Percentiles rank a stretch among this genome's conserved stretches.
phyloP scores from a whole-genome alignment of 2,113 vertebrate genomes.

The Pimephales promelas region DNA sequence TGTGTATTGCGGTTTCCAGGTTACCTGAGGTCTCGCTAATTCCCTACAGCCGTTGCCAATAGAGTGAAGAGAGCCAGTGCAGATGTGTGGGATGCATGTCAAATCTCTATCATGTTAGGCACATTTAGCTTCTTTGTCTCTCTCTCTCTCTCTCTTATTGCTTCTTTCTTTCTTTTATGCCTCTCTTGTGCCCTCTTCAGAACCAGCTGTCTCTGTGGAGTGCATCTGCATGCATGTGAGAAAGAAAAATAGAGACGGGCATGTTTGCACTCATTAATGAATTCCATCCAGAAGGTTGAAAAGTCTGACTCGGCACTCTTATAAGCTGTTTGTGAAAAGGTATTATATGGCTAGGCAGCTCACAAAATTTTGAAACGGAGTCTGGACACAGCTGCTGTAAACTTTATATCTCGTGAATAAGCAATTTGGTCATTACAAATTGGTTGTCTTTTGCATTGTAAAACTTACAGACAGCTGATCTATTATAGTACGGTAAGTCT shows the following conservation, averaged over 20 bases:
- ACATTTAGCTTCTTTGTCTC: not conserved
- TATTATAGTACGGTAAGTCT: conserved; percentile 21
- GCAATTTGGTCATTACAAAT: not conserved
- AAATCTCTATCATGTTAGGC: conserved; percentile 1
- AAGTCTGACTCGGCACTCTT: not conserved
- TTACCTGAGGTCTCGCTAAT: not conserved
- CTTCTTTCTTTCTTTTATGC: not conserved
- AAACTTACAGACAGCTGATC: not conserved
- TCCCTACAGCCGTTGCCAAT: conserved; percentile 22
- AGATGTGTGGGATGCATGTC: conserved; percentile 21
- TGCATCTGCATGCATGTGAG: not conserved
- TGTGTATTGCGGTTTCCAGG: conserved; percentile 8
- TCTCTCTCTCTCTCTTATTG: not conserved
- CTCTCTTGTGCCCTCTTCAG: not conserved
- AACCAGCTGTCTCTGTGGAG: not conserved
- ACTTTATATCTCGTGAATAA: not conserved
- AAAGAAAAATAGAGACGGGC: not conserved
- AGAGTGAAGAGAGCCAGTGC: conserved; percentile 1
- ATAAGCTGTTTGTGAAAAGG: not conserved
- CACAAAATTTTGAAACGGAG: not conserved
- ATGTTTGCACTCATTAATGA: conserved; percentile 23
- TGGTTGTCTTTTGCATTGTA: not conserved
- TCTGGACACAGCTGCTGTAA: not conserved
- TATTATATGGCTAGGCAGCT: not conserved
- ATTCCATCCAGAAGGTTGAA: not conserved